Conservation (phyloP, 2,797 vertebrate genomes). For the Sebastes hubbsi region DNA sequence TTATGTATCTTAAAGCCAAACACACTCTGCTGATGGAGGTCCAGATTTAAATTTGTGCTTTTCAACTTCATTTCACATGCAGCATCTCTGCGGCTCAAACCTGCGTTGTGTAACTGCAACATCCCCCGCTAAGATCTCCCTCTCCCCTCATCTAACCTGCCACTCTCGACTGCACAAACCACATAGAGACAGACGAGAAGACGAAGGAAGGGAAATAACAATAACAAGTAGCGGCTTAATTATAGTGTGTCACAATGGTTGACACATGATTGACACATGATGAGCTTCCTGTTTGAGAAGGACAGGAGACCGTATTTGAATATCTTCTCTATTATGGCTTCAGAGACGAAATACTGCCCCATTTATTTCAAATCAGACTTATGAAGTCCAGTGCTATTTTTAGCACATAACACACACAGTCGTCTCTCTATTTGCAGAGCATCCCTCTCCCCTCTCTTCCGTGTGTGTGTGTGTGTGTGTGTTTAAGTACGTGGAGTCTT, state of each 20-base stretch:
- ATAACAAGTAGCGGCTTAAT: constrained; percentile 10
- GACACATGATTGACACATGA: constrained; percentile 35
- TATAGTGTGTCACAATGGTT: constrained; percentile 14
- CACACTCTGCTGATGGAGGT: neutral
- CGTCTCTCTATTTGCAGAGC: constrained; percentile 59
- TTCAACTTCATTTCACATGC: neutral
- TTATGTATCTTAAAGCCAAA: neutral
- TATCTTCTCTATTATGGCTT: constrained; percentile 14
- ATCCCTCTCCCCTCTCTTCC: constrained; percentile 31
- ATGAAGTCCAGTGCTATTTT: constrained; percentile 57
- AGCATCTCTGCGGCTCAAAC: neutral
- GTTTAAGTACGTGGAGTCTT: neutral
- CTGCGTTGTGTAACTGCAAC: neutral
- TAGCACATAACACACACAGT: constrained; percentile 28
- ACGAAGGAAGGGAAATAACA: constrained; percentile 19
- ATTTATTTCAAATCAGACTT: constrained; percentile 15
- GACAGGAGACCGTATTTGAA: constrained; percentile 21
- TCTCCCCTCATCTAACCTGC: neutral
- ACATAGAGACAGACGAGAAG: neutral
- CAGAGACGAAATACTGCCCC: constrained; percentile 9
- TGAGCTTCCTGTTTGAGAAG: constrained; percentile 22
- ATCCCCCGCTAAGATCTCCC: neutral
- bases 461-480: neutral
- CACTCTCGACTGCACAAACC: constrained; percentile 19
- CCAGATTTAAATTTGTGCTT: neutral